Base-by-base conservation (phyloP, 2,888 invertebrate species). In the Tridacna gigas region DNA sequence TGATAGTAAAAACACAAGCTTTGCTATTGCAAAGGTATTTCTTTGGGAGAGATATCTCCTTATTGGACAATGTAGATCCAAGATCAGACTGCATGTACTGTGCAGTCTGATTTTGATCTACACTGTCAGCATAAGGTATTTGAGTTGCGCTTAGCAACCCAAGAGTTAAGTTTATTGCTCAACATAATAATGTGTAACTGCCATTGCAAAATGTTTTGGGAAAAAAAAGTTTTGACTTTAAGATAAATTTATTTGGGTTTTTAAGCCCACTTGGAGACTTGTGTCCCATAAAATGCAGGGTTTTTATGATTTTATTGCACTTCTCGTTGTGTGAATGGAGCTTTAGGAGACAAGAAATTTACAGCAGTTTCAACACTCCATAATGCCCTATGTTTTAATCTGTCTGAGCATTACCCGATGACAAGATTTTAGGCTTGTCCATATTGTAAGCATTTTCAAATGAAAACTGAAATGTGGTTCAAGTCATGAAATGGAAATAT, bases 161-260 rank as follows among this genome's bases (percentile, higher is more conserved):
- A n/a, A n/a, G n/a, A n/a, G n/a, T n/a, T n/a, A 37, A 2, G 7
- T 37, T 37, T 37, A 37, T 37, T 37, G 37, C 37, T 7, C 37
- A 7, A 37, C 37, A 37, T 37, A 37, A 37, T 37, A 37, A 37
- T 37, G 37, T 37, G 37, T 37, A 37, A 37, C 37, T 37, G 37
- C 37, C 37, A 37, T 37, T 37, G 2, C 28, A 65, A 65, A 65
- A 65, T 26, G 65, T 28, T 65, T 65, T 65, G 65, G 26, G 26
- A 28, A 69, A 28, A 69, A 69, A 47, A 37, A n/a, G 45, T 69
- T 28, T 37, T 28, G 18, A 69, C 45, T 69, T 25, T 45, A 45
- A 69, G 69, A 69, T 69, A 69, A 69, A 69, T 69, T 69, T 69
- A 69, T 69, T 69, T 69, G 12, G 69, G 69, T 69, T 69, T 45